These are phyloP conservation scores for Drosophila parvula DNA, from an alignment of 1,140 invertebrate species.

Conservation along the genomic window DNA sequence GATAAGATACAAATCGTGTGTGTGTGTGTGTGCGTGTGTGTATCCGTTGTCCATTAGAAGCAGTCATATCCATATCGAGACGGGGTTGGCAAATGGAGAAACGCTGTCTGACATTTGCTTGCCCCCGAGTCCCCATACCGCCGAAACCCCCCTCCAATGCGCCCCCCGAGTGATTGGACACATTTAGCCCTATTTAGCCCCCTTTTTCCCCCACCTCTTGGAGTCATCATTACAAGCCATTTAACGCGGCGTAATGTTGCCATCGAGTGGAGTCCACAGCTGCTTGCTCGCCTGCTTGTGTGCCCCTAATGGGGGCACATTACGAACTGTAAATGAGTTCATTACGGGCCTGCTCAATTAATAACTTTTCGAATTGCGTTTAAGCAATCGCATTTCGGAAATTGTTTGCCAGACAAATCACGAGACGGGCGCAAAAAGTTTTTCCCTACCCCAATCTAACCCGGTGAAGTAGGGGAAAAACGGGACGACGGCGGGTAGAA, in stretches of 20 bases:
- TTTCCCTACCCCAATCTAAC: neutral
- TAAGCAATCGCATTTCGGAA: conserved; percentile 46
- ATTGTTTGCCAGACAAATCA: conserved; percentile 50
- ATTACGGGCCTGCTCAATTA: conserved; percentile 72
- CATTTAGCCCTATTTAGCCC: conserved; percentile 76
- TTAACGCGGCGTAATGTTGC: conserved; percentile 80
- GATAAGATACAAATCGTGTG: conserved; percentile 47
- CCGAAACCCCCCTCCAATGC: neutral
- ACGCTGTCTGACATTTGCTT: conserved; percentile 79
- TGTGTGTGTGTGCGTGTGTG: conserved; percentile 31
- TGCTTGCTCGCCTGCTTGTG: conserved; percentile 18
- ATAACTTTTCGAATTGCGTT: conserved; percentile 56
- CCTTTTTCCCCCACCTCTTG: conserved; percentile 6
- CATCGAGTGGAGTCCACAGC: conserved; percentile 46
- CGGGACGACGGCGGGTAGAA: neutral
- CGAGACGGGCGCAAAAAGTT: conserved; percentile 22
- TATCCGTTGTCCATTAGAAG: conserved; percentile 74
- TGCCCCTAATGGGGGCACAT: conserved; percentile 59
- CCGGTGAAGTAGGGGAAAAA: neutral
- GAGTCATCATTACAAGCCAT: conserved; percentile 74
- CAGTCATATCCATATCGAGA: conserved; percentile 61
- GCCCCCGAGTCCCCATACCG: conserved; percentile 1
- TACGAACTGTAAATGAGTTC: conserved; percentile 74
- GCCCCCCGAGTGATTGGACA: conserved; percentile 70
- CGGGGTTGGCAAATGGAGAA: conserved; percentile 76